phyloP scores from a whole-genome alignment of 2,113 vertebrate genomes.

The Bothrops jararaca region DNA sequence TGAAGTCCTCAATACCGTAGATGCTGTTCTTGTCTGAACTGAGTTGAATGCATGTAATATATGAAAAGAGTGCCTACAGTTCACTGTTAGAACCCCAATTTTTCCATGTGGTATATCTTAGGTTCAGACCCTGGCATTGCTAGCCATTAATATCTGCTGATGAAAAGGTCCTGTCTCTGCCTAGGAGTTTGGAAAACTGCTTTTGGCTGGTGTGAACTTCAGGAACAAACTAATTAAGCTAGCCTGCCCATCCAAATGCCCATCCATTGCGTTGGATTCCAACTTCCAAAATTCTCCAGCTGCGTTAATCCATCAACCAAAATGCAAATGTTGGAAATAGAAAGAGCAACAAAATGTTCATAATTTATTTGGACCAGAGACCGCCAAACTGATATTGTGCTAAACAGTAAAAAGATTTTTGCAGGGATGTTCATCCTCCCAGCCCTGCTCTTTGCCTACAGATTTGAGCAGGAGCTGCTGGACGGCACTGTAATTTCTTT shows the following conservation, averaged over 20 bases:
- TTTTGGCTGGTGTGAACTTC: neutral
- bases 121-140: neutral
- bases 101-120: neutral
- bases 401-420: conserved; percentile 15
- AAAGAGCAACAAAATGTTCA: neutral
- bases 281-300: neutral
- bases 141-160: neutral
- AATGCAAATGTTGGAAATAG: neutral
- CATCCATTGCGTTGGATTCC: neutral
- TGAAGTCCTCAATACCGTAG: too few species aligned
- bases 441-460: neutral
- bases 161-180: neutral
- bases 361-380: neutral
- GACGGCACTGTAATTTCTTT: neutral
- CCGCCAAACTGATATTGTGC: neutral
- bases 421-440: neutral
- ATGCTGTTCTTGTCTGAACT: neutral
- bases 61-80: neutral
- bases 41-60: neutral
- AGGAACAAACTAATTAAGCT: neutral
- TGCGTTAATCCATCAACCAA: neutral
- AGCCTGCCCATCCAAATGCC: neutral
- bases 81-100: neutral
- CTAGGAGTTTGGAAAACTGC: neutral
- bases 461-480: fast-evolving